Evolutionary conservation across 2,888 invertebrate species (phyloP).

Genomic region (Chouioia cunea): DNA sequence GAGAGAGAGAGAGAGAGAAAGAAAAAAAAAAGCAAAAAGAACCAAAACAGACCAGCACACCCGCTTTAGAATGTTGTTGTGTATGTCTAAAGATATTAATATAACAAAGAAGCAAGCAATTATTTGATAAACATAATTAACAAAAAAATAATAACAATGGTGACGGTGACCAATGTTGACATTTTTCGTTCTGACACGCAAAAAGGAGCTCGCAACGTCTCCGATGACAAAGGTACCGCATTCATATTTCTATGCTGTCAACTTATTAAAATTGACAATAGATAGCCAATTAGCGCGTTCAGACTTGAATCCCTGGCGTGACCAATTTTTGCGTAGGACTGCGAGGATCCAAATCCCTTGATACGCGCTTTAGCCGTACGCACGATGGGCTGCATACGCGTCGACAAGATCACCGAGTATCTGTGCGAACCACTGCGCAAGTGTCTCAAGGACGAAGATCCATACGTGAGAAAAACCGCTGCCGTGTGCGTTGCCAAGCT

Average conservation of each 20-base stretch:
- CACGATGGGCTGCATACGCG: slow-evolving; percentile 99
- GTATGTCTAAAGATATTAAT: slow-evolving; percentile 55
- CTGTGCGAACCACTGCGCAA: slow-evolving; percentile 97
- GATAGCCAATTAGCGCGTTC: slow-evolving; percentile 67
- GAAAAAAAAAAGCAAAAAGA: too few relatives aligned
- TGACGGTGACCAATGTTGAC: slow-evolving; percentile 69
- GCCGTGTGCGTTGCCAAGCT: slow-evolving; percentile 99
- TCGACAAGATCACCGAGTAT: slow-evolving; percentile 99
- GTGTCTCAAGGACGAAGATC: slow-evolving; percentile 95
- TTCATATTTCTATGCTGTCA: slow-evolving; percentile 57
- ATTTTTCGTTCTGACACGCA: slow-evolving; percentile 70
- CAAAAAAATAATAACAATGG: slow-evolving; percentile 62
- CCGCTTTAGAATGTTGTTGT: not conserved
- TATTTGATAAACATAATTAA: slow-evolving; percentile 50
- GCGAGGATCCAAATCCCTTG: slow-evolving; percentile 99
- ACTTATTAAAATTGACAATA: slow-evolving; percentile 63
- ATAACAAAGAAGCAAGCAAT: slow-evolving; percentile 60
- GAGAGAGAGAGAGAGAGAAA: too few relatives aligned
- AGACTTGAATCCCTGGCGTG: slow-evolving; percentile 70
- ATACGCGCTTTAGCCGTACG: slow-evolving; percentile 98
- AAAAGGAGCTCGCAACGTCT: slow-evolving; percentile 69
- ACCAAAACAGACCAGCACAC: too few relatives aligned
- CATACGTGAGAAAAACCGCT: slow-evolving; percentile 98
- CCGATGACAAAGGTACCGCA: slow-evolving; percentile 69
- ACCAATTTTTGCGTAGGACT: slow-evolving; percentile 81